These are phyloP conservation scores for Parapsyche elsis DNA, from an alignment of 1,140 invertebrate genomes.

Conservation along the genomic window DNA sequence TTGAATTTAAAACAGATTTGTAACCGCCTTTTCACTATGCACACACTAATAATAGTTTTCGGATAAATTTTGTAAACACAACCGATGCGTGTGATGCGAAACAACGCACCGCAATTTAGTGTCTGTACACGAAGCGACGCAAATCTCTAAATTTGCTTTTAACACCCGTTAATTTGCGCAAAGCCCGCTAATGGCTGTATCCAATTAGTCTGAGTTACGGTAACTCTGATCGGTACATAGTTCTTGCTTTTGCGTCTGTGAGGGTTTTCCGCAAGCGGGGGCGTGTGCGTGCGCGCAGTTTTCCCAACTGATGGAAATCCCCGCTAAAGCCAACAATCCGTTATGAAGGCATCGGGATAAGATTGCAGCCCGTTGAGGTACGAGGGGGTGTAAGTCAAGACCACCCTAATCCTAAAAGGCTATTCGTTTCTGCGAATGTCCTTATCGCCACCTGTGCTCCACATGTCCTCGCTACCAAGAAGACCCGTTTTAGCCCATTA, in stretches of 20 bases:
- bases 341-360: too few species aligned
- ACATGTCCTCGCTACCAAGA: not conserved
- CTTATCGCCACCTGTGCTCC: constrained; percentile 43
- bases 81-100: too few species aligned
- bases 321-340: too few species aligned
- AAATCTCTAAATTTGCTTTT: constrained; percentile 5
- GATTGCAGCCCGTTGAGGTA: too few species aligned
- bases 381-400: not conserved
- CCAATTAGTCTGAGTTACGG: not conserved
- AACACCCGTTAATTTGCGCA: constrained; percentile 2
- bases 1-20: too few species aligned
- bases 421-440: constrained; percentile 41
- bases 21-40: not conserved
- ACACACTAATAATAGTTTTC: too few species aligned
- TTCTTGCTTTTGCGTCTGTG: not conserved
- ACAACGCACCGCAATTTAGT: too few species aligned
- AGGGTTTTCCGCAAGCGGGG: not conserved
- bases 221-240: not conserved
- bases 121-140: not conserved
- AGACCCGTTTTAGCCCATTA: not conserved
- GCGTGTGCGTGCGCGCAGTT: not conserved
- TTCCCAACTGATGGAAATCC: too few species aligned
- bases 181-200: constrained; percentile 11
- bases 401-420: constrained; percentile 29
- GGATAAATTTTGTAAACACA: too few species aligned